Percentiles rank a stretch among this genome's conserved stretches.
These are phyloP conservation scores for Calameuta filiformis DNA, from an alignment of 2,888 invertebrate genomes.

Conservation along the genomic window DNA sequence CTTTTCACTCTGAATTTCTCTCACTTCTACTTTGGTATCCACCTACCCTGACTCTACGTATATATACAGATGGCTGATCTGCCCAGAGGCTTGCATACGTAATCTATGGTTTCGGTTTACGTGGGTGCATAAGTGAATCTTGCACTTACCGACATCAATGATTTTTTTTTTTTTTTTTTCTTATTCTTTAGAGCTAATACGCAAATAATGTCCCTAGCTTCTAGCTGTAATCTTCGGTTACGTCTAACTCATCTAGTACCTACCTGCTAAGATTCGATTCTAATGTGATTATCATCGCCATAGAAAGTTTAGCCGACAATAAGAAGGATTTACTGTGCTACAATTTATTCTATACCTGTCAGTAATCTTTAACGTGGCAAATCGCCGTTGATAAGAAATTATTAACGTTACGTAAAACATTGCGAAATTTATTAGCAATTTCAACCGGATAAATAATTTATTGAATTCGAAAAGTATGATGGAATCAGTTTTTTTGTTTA, in stretches of 20 bases:
- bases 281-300: background rate
- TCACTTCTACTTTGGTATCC: slow-evolving; percentile 7
- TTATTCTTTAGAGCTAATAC: background rate
- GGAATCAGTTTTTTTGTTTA: too few relatives aligned
- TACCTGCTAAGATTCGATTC: background rate
- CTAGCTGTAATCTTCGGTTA: background rate
- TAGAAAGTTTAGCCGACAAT: background rate
- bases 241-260: background rate
- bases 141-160: slow-evolving; percentile 12
- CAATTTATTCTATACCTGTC: background rate
- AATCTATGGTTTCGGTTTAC: slow-evolving; percentile 20
- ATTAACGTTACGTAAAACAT: too few relatives aligned
- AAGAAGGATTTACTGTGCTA: background rate
- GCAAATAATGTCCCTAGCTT: background rate
- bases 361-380: background rate
- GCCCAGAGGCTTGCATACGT: slow-evolving; percentile 17
- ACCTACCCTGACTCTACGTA: background rate
- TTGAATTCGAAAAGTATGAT: too few relatives aligned
- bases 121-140: slow-evolving; percentile 20
- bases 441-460: too few relatives aligned
- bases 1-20: background rate
- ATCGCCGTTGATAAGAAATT: background rate
- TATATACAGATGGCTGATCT: slow-evolving; percentile 2
- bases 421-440: too few relatives aligned
- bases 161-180: background rate